phyloP scores from a whole-genome alignment of 2,888 invertebrate genomes.

The Trachelus stipa region DNA sequence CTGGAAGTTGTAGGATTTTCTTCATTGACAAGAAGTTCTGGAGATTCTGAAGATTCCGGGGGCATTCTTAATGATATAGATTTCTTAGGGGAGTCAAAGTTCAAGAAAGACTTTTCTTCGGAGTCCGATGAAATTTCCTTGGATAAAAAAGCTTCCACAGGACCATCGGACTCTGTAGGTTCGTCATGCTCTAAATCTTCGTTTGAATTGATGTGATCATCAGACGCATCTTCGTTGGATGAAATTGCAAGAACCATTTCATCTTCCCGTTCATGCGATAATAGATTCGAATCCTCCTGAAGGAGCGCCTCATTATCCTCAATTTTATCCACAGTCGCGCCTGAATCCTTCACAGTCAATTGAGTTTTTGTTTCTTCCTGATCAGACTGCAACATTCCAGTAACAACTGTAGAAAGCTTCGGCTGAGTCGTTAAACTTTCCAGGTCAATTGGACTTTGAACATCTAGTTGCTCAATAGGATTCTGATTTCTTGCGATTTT shows the following conservation, averaged over 20 bases:
- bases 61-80: not conserved
- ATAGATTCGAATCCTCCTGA: not conserved
- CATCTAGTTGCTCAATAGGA: not conserved
- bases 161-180: not conserved
- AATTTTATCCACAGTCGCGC: not conserved
- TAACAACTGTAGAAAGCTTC: not conserved
- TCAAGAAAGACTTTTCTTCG: not conserved
- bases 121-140: not conserved
- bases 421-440: not conserved
- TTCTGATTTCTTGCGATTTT: not conserved
- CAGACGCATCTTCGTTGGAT: not conserved
- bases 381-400: not conserved
- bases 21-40: not conserved
- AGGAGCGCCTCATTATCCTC: not conserved
- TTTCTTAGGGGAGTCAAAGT: not conserved
- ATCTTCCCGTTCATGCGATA: not conserved
- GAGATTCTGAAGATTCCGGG: not conserved
- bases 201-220: not conserved
- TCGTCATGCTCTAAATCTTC: not conserved
- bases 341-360: not conserved
- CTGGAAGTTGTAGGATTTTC: not conserved
- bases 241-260: not conserved
- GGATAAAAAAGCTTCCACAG: not conserved
- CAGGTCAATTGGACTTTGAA: not conserved
- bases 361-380: not conserved